Conservation (phyloP, 1,140 invertebrate species). For the Calliopsis andreniformis region DNA sequence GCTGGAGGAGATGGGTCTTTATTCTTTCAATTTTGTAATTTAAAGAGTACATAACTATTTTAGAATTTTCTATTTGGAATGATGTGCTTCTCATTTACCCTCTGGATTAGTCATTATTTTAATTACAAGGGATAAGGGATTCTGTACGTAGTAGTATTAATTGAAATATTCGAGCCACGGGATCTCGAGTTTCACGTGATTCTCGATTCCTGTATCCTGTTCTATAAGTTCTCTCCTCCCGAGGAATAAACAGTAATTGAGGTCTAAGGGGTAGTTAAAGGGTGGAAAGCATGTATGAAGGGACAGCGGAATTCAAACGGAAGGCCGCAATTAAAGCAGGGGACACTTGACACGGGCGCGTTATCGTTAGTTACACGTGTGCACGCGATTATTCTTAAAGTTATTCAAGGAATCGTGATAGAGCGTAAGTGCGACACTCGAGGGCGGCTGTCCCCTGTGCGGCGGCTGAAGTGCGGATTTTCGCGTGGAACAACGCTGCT, state of each 20-base stretch:
- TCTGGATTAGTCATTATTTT: too few species aligned
- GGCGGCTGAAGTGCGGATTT: constrained; percentile 45
- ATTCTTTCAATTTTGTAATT: too few species aligned
- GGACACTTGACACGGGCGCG: constrained; percentile 7
- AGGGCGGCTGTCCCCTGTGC: constrained; percentile 13
- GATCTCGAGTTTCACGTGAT: too few species aligned
- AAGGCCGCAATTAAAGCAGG: constrained; percentile 7
- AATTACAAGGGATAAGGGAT: too few species aligned
- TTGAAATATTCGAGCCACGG: too few species aligned
- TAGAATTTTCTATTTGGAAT: too few species aligned
- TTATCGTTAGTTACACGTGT: constrained; percentile 40
- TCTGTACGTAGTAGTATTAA: too few species aligned
- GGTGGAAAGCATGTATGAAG: not conserved
- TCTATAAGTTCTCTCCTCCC: not conserved
- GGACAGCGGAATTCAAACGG: not conserved
- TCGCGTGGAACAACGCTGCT: constrained; percentile 40
- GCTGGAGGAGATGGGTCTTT: too few species aligned
- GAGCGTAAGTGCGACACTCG: constrained; percentile 63
- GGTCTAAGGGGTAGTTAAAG: constrained; percentile 3
- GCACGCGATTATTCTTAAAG: constrained; percentile 37
- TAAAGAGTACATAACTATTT: too few species aligned
- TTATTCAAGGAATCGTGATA: constrained; percentile 40
- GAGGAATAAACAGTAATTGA: not conserved
- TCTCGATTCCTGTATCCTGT: not conserved
- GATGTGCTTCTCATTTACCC: too few species aligned